Conservation (phyloP, 2,888 invertebrate species). For the Drosophila algonquin region DNA sequence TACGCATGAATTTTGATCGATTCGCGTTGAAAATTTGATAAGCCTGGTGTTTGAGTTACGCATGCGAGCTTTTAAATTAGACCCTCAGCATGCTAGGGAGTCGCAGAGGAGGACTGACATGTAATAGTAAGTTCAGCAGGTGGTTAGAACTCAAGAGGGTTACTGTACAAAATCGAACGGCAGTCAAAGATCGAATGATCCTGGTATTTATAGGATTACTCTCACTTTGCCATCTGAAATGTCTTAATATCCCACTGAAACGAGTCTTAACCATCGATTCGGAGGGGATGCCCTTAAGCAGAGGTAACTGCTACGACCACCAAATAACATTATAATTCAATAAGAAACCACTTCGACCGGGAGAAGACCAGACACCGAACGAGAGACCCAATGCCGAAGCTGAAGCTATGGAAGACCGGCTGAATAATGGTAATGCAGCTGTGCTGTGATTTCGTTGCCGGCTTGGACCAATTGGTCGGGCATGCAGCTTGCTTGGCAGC, state of each 20-base stretch:
- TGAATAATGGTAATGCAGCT: constrained; percentile 56
- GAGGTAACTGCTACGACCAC: constrained; percentile 34
- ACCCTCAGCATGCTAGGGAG: neutral
- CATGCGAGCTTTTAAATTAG: constrained; percentile 43
- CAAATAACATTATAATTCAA: constrained; percentile 75
- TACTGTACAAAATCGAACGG: neutral
- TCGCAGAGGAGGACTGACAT: neutral
- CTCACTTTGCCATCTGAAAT: constrained; percentile 37
- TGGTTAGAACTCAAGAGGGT: neutral
- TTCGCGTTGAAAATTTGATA: constrained; percentile 68
- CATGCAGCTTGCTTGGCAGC: constrained; percentile 53
- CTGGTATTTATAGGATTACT: neutral
- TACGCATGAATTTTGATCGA: constrained; percentile 67
- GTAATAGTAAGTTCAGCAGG: neutral
- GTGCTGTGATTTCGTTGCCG: constrained; percentile 32
- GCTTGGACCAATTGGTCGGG: constrained; percentile 26
- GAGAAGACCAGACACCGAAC: constrained; percentile 31
- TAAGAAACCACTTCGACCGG: constrained; percentile 52
- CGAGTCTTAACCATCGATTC: constrained; percentile 34
- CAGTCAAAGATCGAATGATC: neutral
- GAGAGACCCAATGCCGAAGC: constrained; percentile 5
- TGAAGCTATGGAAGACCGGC: constrained; percentile 26
- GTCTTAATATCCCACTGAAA: constrained; percentile 51
- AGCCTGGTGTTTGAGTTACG: constrained; percentile 49
- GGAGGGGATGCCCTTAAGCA: constrained; percentile 29